Base-by-base conservation (phyloP, 1,140 invertebrate genomes). In the Drosophila mauritiana region DNA sequence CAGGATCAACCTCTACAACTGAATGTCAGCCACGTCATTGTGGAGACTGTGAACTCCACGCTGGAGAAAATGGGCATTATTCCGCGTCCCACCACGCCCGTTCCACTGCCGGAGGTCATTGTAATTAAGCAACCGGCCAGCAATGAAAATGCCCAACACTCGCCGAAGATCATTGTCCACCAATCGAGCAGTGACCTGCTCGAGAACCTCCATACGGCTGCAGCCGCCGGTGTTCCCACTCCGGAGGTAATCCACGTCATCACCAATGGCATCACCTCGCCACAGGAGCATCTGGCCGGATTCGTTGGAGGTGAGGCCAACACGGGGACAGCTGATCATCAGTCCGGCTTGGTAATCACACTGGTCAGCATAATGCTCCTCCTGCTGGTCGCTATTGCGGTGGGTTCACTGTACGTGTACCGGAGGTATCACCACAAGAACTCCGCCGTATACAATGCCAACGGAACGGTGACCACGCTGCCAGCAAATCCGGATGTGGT, bases 61-160 rank as follows among this genome's bases (percentile, higher is more conserved):
- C 78, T 91, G 58, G 92, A 91, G 3, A 93, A 93, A 54, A 92
- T 93, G 53, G 93, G 93, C 45, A 90, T 80, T 36, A 90, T 91
- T 31, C 79, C 56, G 57, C 78, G 45, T 20, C 52, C 36, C 22
- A 67, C 25, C n/a, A 73, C 56, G 17, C 68, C 83, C 5, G 82
- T 74, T 58, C 49, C 85, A 0, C 37, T 88, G 42, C 91, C 91
- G 0, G 91, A 92, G 34, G 83, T 92, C 1, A 92, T 92, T 15
- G 54, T 92, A 7, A 92, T 92, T 20, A 92, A 92, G 20, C 91
- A 92, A 61, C 74, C 68, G 0, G 25, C 61, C 0, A 15, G 53
- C 1, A 72, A 90, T 25, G 69, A 90, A n/a, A 22, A 62, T 10
- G 39, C 73, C 8, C 80, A 78, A 4, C 89, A 80, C 42, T 73